phyloP scores from a whole-genome alignment of 2,113 vertebrate species.

The Labrus mixtus region DNA sequence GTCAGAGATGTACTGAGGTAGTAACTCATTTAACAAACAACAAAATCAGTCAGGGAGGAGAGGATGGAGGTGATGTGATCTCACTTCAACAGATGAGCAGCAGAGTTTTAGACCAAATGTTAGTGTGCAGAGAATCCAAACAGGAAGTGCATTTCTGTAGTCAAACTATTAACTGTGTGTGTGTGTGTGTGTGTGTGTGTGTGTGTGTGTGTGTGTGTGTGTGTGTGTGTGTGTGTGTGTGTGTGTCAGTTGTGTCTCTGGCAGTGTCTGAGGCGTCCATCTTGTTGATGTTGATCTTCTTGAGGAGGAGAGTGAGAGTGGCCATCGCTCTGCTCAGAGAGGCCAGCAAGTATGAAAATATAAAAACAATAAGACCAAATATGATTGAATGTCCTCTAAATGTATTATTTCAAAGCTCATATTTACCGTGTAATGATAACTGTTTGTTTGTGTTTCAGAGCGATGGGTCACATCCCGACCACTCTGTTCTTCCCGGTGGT shows the following conservation, averaged over 20 bases:
- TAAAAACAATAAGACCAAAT: no score
- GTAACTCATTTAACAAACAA: no score
- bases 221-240: neutral
- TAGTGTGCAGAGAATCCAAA: no score
- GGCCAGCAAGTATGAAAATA: slow-evolving; percentile 89
- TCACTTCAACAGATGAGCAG: no score
- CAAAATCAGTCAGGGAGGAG: no score
- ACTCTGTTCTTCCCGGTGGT: slow-evolving; percentile 91
- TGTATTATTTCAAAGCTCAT: no score
- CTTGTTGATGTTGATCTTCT: slow-evolving; percentile 88
- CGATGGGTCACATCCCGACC: slow-evolving; percentile 89
- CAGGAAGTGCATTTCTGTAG: no score
- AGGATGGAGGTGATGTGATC: no score
- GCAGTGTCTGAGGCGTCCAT: slow-evolving; percentile 84
- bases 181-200: neutral
- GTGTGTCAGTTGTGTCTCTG: slow-evolving; percentile 86
- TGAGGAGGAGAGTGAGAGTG: slow-evolving; percentile 87
- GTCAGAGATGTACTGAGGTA: no score
- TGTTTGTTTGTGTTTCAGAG: slow-evolving; percentile 75
- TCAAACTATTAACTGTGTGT: no score
- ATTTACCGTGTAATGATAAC: neutral
- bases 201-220: neutral
- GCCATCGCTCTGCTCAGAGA: slow-evolving; percentile 91
- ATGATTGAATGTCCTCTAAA: no score
- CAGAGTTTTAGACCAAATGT: no score